phyloP scores from a whole-genome alignment of 2,113 vertebrate species.

The Empidonax traillii region DNA sequence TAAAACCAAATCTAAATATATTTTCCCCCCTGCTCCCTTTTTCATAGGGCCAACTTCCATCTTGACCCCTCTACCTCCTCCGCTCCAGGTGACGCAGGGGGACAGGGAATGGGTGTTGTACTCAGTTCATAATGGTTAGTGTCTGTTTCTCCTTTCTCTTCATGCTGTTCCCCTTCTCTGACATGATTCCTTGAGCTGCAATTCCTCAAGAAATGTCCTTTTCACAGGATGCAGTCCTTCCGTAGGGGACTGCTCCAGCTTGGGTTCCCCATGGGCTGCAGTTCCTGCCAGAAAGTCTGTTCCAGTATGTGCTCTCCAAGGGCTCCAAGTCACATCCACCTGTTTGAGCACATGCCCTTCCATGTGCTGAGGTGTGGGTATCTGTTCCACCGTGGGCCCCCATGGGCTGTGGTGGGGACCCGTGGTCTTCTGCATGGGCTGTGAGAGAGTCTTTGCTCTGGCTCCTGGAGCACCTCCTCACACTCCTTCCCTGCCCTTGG shows the following conservation, averaged over 20 bases:
- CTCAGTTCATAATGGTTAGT: neutral
- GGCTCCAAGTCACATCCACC: neutral
- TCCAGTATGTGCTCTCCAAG: accelerated
- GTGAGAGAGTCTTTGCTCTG: neutral
- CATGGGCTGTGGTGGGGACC: accelerated
- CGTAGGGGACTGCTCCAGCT: neutral
- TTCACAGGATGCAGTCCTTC: neutral
- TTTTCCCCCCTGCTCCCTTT: neutral
- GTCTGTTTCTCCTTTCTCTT: neutral
- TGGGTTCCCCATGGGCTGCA: accelerated
- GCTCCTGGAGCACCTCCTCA: neutral
- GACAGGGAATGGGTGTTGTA: accelerated
- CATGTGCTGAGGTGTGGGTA: neutral
- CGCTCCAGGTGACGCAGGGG: accelerated
- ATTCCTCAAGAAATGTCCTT: neutral
- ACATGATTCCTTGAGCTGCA: accelerated
- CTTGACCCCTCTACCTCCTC: neutral
- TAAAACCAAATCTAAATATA: neutral
- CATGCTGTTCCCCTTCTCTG: neutral
- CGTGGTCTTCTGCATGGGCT: neutral
- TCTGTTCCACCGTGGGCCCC: neutral
- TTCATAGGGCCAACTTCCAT: neutral
- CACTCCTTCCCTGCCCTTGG: neutral
- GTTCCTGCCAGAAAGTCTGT: neutral
- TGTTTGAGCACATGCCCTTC: neutral